These are phyloP conservation scores for Diaperis boleti DNA, from an alignment of 2,888 invertebrate species.

Conservation along the genomic window DNA sequence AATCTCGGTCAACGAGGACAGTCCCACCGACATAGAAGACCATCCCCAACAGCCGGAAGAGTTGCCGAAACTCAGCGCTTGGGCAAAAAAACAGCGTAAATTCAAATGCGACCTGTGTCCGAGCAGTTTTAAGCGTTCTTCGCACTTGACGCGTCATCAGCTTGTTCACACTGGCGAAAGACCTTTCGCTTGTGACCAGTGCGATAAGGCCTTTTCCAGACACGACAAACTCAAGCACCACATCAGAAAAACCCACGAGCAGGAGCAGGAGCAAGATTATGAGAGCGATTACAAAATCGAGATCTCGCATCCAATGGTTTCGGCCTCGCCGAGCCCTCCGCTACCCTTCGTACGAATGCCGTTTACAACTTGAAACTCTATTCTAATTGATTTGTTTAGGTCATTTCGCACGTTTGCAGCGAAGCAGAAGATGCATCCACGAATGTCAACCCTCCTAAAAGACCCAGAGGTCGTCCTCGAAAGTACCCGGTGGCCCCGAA, in stretches of 20 bases:
- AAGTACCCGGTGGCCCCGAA: conserved; percentile 46
- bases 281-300: conserved; percentile 29
- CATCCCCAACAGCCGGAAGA: conserved; percentile 1
- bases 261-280: conserved; percentile 54
- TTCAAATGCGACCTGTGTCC: conserved; percentile 60
- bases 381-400: conserved; percentile 2
- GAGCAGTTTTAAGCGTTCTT: conserved; percentile 75
- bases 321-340: conserved; percentile 13
- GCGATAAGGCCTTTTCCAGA: conserved; percentile 78
- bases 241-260: conserved; percentile 72
- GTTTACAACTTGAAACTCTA: background rate
- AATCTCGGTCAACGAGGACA: background rate
- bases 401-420: conserved; percentile 35
- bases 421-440: conserved; percentile 12
- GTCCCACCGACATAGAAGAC: background rate
- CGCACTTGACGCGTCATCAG: conserved; percentile 77
- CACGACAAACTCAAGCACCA: conserved; percentile 81
- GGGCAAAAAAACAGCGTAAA: conserved; percentile 58
- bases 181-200: conserved; percentile 77
- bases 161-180: conserved; percentile 80
- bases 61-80: conserved; percentile 46
- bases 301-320: background rate
- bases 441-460: conserved; percentile 16
- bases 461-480: conserved; percentile 42
- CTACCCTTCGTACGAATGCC: conserved; percentile 30